Evolutionary conservation across 2,113 vertebrate genomes (phyloP), one percentile per base, ranked within the genome.

Genomic region (Nesogale talazaci): DNA sequence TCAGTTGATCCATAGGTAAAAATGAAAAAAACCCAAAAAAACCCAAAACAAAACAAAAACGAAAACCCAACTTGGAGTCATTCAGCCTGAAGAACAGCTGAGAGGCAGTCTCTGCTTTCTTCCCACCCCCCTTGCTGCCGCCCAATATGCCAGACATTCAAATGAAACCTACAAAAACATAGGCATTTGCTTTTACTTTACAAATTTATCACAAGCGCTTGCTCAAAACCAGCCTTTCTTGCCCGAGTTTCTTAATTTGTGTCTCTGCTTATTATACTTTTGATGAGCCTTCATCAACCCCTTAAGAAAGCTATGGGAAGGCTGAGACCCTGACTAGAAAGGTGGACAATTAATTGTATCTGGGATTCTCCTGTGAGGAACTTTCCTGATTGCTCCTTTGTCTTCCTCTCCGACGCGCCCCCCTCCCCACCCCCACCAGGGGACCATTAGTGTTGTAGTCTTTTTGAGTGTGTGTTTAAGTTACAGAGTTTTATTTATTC

Each of bases 51-150:
- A n/a, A n/a, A n/a, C n/a, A n/a, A n/a, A n/a, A n/a, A n/a, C n/a
- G n/a, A n/a, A n/a, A n/a, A n/a, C n/a, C n/a, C 46, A 52, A 5
- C 46, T 17, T 81, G 38, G 63, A 89, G 75, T 86, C 5, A 77
- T 87, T 91, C 63, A 61, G n/a, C 72, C 14, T 75, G 46, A 81
- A 89, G 57, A 91, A 86, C 2, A 83, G 6, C 34, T 77, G 52
- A 72, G 40, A 72, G 16, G 5, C 1, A 31, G 3, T 38, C 75
- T 84, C 9, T 38, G 78, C 42, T n/a, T 19, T 17, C 14, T 19
- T 17, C 14, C 22, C 8, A 8, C 34, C 19, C 14, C 19, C 14
- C 22, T 8, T n/a, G n/a, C n/a, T n/a, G n/a, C n/a, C n/a, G n/a
- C n/a, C n/a, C n/a, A n/a, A n/a, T 56, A 56, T 80, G 42, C 31